phyloP scores from a whole-genome alignment of 2,888 invertebrate species.

The Callinectes sapidus region DNA sequence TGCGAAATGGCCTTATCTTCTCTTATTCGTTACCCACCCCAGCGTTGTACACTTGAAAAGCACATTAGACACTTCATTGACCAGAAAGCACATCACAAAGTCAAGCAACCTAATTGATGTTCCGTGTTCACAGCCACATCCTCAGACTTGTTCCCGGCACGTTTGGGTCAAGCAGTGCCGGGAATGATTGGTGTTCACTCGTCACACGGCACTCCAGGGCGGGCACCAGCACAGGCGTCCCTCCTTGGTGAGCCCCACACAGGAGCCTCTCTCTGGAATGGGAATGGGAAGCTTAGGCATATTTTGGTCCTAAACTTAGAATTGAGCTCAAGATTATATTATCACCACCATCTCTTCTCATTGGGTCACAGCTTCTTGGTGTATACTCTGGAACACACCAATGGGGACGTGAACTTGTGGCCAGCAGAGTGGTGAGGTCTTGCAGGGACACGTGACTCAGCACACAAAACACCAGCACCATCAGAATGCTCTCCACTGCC shows the following conservation, averaged over 20 bases:
- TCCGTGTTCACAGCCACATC: neutral
- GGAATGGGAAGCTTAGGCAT: neutral
- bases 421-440: slow-evolving; percentile 46
- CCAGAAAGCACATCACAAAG: no score
- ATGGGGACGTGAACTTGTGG: slow-evolving; percentile 37
- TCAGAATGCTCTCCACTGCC: slow-evolving; percentile 48
- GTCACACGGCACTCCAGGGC: neutral
- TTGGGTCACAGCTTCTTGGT: no score
- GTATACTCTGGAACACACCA: slow-evolving; percentile 45
- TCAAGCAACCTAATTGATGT: neutral
- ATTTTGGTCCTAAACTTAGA: no score
- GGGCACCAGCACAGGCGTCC: neutral
- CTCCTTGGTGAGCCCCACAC: neutral
- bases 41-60: neutral
- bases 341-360: no score
- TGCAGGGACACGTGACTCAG: slow-evolving; percentile 44
- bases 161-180: neutral
- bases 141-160: neutral
- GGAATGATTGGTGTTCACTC: no score
- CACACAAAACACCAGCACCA: slow-evolving; percentile 49
- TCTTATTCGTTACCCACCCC: neutral
- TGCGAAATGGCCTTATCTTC: slow-evolving; percentile 6
- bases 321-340: no score
- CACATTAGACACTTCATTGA: neutral
- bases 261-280: neutral